Base-by-base conservation (phyloP, 2,113 vertebrate species). In the Oreochromis aureus region DNA sequence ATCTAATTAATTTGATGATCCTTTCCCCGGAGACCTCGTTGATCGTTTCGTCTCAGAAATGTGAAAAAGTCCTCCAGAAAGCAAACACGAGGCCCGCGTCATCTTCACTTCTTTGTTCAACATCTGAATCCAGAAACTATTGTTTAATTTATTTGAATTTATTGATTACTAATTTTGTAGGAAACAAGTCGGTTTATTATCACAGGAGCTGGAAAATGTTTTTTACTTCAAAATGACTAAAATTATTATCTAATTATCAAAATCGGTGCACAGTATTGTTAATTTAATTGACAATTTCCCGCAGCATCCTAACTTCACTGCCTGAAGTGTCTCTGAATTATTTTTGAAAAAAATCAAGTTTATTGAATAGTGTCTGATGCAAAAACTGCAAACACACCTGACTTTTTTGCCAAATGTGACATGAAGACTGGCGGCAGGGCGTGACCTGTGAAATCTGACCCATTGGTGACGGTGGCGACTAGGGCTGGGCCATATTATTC, bases 401-500 rank as follows among this genome's bases (percentile, higher is more conserved):
- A 63, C 59, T 63, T 36, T 34, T 34, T 0, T 3, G 2, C 6
- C 59, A 36, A 63, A 0, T 63, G 59, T 63, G 16, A 15, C 16
- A 3, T 19, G 30, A 58, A 58, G 6, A 15, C 55, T 58, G 2
- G 6, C 6, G 1, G 24, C 24, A 12, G 24, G 59, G 30, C 2
- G 18, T 36, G 59, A 0, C 32, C 18, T n/a, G 61, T 66, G 6
- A n/a, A 66, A 11, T 36, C 9, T 63, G 59, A 63, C 32, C 5
- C 1, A 6, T 36, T 36, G 59, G 18, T n/a, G 59, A 63, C 1
- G 2, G 1, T 0, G 32, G 10, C 2, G 11, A 63, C 59, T 11
- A 61, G 15, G 32, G 30, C 0, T 61, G 58, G 58, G 30, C 30
- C 15, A 4, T 34, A 32, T 61, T 32, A 32, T 18, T 1, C 51